A percentile compares a stretch with the other conserved stretches of the same genome.
phyloP scores from a whole-genome alignment of 2,113 vertebrate genomes.

The Osmerus eperlanus region DNA sequence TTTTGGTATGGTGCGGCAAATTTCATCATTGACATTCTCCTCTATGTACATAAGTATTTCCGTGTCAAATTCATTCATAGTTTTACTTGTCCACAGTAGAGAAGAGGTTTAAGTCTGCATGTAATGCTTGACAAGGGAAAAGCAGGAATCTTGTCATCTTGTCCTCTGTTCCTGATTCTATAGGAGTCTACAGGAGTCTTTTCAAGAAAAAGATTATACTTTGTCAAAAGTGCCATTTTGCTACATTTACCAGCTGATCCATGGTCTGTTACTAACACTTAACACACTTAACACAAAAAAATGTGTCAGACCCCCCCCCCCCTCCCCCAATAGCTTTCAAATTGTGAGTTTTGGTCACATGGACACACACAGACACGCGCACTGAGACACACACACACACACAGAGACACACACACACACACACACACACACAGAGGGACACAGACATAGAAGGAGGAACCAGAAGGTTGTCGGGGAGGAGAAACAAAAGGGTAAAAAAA shows the following conservation, averaged over 20 bases:
- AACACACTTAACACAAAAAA: constrained; percentile 57
- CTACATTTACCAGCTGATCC: constrained; percentile 84
- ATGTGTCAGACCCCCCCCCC: constrained; percentile 62
- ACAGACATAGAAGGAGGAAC: constrained; percentile 5
- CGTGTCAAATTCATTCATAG: constrained; percentile 70
- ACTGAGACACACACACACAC: constrained; percentile 8
- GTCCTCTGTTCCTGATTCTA: constrained; percentile 37
- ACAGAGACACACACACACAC: constrained; percentile 5
- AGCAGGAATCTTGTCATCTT: constrained; percentile 36
- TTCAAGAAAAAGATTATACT: constrained; percentile 44
- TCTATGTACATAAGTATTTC: constrained; percentile 65
- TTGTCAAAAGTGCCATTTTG: constrained; percentile 86
- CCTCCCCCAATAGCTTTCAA: constrained; percentile 62
- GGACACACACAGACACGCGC: constrained; percentile 41
- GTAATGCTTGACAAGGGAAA: constrained; percentile 59
- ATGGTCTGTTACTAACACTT: constrained; percentile 63
- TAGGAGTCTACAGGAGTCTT: constrained; percentile 58
- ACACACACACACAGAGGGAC: constrained; percentile 2
- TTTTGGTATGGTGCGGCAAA: constrained; percentile 84
- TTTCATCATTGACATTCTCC: constrained; percentile 77
- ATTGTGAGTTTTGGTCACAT: constrained; percentile 77
- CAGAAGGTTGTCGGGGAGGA: constrained; percentile 7
- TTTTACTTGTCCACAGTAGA: constrained; percentile 68
- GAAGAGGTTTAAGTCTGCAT: constrained; percentile 55
- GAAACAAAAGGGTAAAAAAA: constrained; percentile 26